These are phyloP conservation scores for Phoenicopterus ruber DNA, from an alignment of 2,113 vertebrate species.

Conservation along the genomic window DNA sequence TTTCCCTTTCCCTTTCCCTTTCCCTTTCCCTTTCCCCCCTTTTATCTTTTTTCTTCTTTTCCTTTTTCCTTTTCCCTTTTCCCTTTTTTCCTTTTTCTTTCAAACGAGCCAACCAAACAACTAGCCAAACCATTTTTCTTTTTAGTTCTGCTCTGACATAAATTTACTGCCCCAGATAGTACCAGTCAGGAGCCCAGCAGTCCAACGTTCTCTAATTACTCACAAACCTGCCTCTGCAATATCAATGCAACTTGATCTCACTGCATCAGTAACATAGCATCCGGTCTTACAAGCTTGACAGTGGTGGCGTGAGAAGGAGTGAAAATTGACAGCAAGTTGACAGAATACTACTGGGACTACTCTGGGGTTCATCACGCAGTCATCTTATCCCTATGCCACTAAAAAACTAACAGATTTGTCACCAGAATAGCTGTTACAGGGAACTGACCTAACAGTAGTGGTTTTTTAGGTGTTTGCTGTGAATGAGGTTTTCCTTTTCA, in stretches of 20 bases:
- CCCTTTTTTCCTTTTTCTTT: neutral
- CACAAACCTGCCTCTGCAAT: neutral
- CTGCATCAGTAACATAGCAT: neutral
- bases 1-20: rapidly evolving
- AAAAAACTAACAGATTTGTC: neutral
- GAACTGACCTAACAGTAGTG: neutral
- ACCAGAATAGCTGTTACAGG: neutral
- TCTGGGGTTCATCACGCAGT: neutral
- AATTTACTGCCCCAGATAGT: neutral
- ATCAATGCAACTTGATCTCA: constrained; percentile 3
- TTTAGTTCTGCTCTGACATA: neutral
- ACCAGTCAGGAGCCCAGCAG: neutral
- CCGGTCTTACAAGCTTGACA: neutral
- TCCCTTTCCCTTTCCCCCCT: neutral
- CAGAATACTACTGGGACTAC: constrained; percentile 19
- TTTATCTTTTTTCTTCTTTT: neutral
- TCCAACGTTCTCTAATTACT: neutral
- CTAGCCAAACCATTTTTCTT: neutral
- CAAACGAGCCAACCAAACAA: neutral
- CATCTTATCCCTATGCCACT: neutral
- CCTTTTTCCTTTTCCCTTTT: neutral
- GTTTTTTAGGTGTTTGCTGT: neutral
- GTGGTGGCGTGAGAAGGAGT: constrained; percentile 2
- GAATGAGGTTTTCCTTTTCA: neutral
- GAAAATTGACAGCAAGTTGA: constrained; percentile 42